These are phyloP conservation scores for Balearica regulorum DNA, from an alignment of 2,797 vertebrate genomes.

Conservation along the genomic window DNA sequence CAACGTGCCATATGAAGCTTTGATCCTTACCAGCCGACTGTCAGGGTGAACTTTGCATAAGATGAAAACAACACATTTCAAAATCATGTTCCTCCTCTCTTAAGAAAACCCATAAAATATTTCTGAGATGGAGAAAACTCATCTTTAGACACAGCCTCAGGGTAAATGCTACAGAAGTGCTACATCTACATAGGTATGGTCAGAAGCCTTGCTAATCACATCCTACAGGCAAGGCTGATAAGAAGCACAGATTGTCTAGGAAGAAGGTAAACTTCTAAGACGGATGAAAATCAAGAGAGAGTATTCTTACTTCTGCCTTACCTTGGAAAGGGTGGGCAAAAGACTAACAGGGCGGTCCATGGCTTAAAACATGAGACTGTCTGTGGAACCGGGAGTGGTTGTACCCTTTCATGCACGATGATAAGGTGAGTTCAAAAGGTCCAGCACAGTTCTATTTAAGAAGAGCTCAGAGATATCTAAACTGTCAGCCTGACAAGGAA, in stretches of 20 bases:
- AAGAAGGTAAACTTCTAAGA: background rate
- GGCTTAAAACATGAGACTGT: background rate
- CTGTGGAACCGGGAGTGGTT: background rate
- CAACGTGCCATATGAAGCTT: conserved; percentile 40
- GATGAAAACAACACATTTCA: conserved; percentile 49
- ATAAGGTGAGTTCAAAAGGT: background rate
- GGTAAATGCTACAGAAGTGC: conserved; percentile 43
- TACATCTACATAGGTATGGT: conserved; percentile 15
- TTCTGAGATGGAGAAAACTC: conserved; percentile 21
- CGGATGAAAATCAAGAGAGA: background rate
- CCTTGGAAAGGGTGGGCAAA: background rate
- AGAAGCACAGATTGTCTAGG: background rate
- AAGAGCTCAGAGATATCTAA: background rate
- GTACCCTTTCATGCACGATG: background rate
- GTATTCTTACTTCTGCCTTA: background rate
- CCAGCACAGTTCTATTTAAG: background rate
- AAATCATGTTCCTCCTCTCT: background rate
- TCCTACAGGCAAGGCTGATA: background rate
- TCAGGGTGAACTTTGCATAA: conserved; percentile 66
- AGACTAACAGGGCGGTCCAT: background rate
- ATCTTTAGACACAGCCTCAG: background rate
- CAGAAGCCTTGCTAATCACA: conserved; percentile 12
- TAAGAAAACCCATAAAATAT: conserved; percentile 11
- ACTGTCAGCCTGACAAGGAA: background rate
- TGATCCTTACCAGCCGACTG: conserved; percentile 60